Evolutionary conservation across 2,113 vertebrate species (phyloP), one percentile per base, ranked within the genome.

Genomic region (Leptosomus discolor): DNA sequence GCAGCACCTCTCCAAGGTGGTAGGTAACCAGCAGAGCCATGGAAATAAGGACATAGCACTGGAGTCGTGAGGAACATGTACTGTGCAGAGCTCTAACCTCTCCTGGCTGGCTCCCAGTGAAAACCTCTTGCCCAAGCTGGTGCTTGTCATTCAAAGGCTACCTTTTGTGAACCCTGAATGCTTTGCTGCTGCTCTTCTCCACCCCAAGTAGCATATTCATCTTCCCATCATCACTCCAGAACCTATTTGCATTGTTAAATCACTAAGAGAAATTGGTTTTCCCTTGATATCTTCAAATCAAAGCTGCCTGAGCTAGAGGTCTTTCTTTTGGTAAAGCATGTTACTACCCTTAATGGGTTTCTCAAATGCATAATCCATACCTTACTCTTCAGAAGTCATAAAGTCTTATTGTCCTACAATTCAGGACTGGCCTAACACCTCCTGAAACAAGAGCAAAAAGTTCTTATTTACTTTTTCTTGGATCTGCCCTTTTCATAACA

Each of bases 181-280:
- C 58, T 57, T 57, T 88, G 76, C 77, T 92, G 53, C 56, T 74
- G 85, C 89, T 94, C 83, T 74, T 27, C 65, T 69, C 45, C 30
- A 26, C 80, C 83, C 45, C 0, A 1, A n/a, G 50, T 41, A 94
- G 71, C 24, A 39, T 74, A 92, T 88, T 89, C 65, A 89, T 94
- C 18, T 95, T 78, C 71, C 70, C 63, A 45, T 54, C 76, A 76
- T 34, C 56, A 84, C 60, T 78, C 39, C 24, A 90, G 84, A 34
- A 89, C 51, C 3, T 19, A 91, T 96, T 94, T 95, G 94, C 80
- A 87, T 76, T 85, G 45, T 71, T 90, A 94, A 80, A 24, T 79
- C 48, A 56, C 46, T 46, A 54, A 69, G 54, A 74, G 23, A 74
- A 91, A 91, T 63, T 41, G 29, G 6, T 87, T 97, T 87, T 37